Base-by-base conservation (phyloP, 2,113 vertebrate genomes). In the Atractosteus spatula region DNA sequence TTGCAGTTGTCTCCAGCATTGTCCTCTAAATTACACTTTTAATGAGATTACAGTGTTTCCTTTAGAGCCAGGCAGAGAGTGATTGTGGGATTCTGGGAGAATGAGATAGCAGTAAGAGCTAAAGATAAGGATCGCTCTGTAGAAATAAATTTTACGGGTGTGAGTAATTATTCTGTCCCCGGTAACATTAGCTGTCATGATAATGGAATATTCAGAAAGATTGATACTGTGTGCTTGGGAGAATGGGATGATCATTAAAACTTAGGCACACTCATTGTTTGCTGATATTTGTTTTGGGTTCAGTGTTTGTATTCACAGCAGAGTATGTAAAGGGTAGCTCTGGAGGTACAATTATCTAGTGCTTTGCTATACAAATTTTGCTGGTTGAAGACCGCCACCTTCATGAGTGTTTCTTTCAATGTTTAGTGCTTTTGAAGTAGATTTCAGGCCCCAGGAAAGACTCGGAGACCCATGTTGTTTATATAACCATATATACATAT, bases 1-100 rank as follows among this genome's bases (percentile, higher is more conserved):
- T 3, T 63, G 63, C 68, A 47, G 66, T 71, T 74, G 8, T 79
- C 64, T 79, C 61, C 86, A 81, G 85, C 80, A 84, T 92, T 93
- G 89, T 94, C 88, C 89, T 91, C 82, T 87, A 89, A 90, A 91
- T 90, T 87, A 91, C 85, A 83, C 86, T 85, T 88, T 81, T 94
- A 94, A 93, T 93, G 92, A 93, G 91, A 91, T 93, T 89, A 88
- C 81, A 87, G 72, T 64, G 81, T 82, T 85, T 85, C 77, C 69
- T 75, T 88, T 80, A 64, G 70, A 71, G 41, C 77, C 73, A 79
- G 78, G 6, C 67, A 76, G 72, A 79, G 72, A 62, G 73, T 75
- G 83, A 76, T 81, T 83, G 81, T n/a, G 42, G 56, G 74, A 82
- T 81, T 81, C 91, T 92, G 91, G 79, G 83, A 85, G 87, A 81